Base-by-base conservation (phyloP, 1,140 invertebrate genomes). In the Drosophila mayri region DNA sequence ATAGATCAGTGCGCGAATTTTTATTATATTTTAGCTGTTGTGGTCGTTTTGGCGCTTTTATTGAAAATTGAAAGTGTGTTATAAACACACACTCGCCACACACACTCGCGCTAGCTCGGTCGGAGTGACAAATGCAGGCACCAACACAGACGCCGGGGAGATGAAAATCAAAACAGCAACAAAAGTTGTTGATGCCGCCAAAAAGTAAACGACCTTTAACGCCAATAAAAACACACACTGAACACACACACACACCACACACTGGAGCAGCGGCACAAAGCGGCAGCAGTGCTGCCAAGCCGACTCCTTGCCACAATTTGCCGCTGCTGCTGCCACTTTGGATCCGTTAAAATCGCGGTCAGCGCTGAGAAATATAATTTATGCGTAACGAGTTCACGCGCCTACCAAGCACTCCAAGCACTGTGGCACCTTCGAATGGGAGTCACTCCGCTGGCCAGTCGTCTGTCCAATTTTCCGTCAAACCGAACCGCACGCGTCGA, bases 201-300 rank as follows among this genome's bases (percentile, higher is more conserved):
- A 90, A 90, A 90, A 90, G 85, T 90, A 90, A 90, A 90, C 87
- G 85, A 90, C 85, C 85, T 90, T 90, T 90, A 90, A 86, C 79
- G 86, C 86, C 86, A 85, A 90, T 82, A 90, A 91, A 85, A 90
- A 82, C 66, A 74, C 67, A 83, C 62, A 81, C 81, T 43, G 37
- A 59, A 76, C 50, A 54, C 35, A 38, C 50, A 47, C 76, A 6
- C 25, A 18, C 46, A n/a, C 41, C 28, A 22, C 12, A 35, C 11
- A 35, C 35, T 14, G 25, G 44, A 47, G 22, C 62, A 71, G 30
- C 74, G 60, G 61, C 61, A 71, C 64, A 81, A 75, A 76, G 76
- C 66, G 67, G 81, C 72, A 76, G 72, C 75, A 82, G 81, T 68
- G 55, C 46, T 77, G 74, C 67, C 76, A 47, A 50, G 50, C 52